Percentiles rank a stretch among this genome's conserved stretches.
Evolutionary conservation across 2,797 vertebrate species (phyloP).

Genomic region (Acropternis orthonyx): DNA sequence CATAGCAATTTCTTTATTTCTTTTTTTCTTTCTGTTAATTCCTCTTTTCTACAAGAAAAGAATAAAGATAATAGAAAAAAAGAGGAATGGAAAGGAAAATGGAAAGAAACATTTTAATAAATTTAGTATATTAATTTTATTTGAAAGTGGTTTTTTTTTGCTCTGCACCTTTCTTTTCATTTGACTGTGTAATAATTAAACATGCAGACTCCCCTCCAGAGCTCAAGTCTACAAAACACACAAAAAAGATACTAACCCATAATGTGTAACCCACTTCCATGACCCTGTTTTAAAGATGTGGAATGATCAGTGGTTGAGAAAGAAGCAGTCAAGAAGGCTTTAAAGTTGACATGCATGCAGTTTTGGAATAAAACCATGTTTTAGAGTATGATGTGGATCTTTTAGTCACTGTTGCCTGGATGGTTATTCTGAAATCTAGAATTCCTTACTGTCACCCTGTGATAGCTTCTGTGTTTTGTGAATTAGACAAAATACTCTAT

Average conservation of each 20-base stretch:
- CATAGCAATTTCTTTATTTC: background rate
- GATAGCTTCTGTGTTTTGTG: background rate
- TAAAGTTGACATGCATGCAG: background rate
- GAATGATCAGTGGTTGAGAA: background rate
- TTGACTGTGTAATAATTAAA: background rate
- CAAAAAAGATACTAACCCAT: background rate
- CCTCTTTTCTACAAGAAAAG: background rate
- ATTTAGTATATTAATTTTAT: background rate
- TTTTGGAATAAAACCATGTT: background rate
- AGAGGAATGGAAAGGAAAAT: background rate
- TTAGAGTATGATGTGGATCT: background rate
- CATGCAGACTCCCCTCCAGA: fast-evolving
- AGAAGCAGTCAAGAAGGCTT: background rate
- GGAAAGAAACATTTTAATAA: background rate
- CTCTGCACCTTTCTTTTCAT: background rate
- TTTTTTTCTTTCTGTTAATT: background rate
- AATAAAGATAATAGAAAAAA: background rate
- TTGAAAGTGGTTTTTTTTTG: fast-evolving
- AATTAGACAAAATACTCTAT: background rate
- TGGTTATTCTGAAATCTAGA: background rate
- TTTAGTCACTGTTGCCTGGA: background rate
- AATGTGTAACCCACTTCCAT: background rate
- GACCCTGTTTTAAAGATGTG: background rate
- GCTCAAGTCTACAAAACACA: background rate
- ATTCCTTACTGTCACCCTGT: background rate